Percentiles rank a stretch among this genome's conserved stretches.
Evolutionary conservation across 2,113 vertebrate species (phyloP).

Genomic region (Eptatretus burgeri): DNA sequence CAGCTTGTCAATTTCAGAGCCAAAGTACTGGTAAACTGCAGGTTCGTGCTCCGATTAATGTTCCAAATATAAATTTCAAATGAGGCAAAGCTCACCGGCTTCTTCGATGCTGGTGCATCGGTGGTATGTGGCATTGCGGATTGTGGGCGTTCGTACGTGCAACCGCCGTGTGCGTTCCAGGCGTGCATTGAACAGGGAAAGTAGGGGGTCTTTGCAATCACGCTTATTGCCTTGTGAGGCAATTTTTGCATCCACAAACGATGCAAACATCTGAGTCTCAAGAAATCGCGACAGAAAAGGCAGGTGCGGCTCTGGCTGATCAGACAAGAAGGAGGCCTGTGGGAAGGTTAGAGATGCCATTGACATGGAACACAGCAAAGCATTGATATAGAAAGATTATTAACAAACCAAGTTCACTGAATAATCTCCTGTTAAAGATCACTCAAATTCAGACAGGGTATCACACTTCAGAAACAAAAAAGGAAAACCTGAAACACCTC

Average conservation of each 20-base stretch:
- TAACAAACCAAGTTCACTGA: no score
- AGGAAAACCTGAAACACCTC: no score
- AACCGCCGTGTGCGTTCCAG: conserved; percentile 52
- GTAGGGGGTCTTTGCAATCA: conserved; percentile 53
- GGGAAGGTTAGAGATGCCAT: conserved; percentile 9
- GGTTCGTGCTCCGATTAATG: no score
- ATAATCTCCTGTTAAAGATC: no score
- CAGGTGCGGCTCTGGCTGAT: conserved; percentile 49
- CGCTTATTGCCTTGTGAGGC: conserved; percentile 39
- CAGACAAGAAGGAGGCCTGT: conserved; percentile 74
- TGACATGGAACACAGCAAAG: no score
- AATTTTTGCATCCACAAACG: conserved; percentile 87
- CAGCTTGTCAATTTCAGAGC: conserved; percentile 7
- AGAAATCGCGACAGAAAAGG: conserved; percentile 80
- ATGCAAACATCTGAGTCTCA: conserved; percentile 90
- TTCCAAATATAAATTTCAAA: neutral
- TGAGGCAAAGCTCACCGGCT: conserved; percentile 26
- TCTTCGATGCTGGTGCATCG: conserved; percentile 48
- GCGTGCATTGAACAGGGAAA: conserved; percentile 58
- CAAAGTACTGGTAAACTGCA: no score
- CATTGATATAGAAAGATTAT: no score
- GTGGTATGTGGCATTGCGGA: conserved; percentile 43
- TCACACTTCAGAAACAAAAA: no score
- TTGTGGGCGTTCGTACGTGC: conserved; percentile 27
- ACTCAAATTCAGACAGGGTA: no score